These are phyloP conservation scores for Cydia strobilella DNA, from an alignment of 1,140 invertebrate species.

Conservation along the genomic window DNA sequence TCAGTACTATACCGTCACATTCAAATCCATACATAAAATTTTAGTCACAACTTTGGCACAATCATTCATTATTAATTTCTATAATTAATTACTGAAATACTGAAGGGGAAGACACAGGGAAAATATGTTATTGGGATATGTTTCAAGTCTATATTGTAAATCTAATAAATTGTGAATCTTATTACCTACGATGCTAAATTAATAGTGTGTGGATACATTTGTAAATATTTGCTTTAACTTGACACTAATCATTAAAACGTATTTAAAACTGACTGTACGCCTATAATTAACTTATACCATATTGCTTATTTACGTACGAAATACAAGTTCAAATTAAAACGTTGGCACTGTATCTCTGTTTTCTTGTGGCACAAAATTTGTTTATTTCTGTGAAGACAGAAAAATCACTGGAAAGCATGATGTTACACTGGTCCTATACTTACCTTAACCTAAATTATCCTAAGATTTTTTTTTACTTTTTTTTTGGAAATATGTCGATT, in stretches of 20 bases:
- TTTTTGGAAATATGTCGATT: slow-evolving; percentile 70
- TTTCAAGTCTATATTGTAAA: slow-evolving; percentile 57
- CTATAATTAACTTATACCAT: slow-evolving; percentile 35
- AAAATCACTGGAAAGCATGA: slow-evolving; percentile 56
- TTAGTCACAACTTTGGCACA: slow-evolving; percentile 74
- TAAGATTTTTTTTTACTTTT: slow-evolving; percentile 60
- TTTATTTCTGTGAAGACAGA: slow-evolving; percentile 45
- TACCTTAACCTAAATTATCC: slow-evolving; percentile 64
- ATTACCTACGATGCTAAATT: slow-evolving; percentile 73
- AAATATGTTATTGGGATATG: slow-evolving; percentile 72
- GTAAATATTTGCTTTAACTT: slow-evolving; percentile 37
- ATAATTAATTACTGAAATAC: slow-evolving; percentile 57
- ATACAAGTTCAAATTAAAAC: slow-evolving; percentile 38
- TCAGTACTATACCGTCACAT: slow-evolving; percentile 45
- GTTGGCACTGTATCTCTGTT: slow-evolving; percentile 66
- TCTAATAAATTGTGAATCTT: slow-evolving; percentile 61
- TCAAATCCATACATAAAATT: slow-evolving; percentile 52
- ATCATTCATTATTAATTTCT: slow-evolving; percentile 49
- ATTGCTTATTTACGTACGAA: slow-evolving; percentile 36
- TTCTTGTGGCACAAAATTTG: slow-evolving; percentile 61
- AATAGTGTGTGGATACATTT: slow-evolving; percentile 56
- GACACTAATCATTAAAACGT: slow-evolving; percentile 37
- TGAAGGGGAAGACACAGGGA: slow-evolving; percentile 74
- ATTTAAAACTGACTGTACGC: slow-evolving; percentile 32
- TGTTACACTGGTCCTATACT: slow-evolving; percentile 71